Percentiles rank a stretch among this genome's conserved stretches.
These are phyloP conservation scores for Peromyscus leucopus DNA, from an alignment of 2,113 vertebrate genomes.

Conservation along the genomic window DNA sequence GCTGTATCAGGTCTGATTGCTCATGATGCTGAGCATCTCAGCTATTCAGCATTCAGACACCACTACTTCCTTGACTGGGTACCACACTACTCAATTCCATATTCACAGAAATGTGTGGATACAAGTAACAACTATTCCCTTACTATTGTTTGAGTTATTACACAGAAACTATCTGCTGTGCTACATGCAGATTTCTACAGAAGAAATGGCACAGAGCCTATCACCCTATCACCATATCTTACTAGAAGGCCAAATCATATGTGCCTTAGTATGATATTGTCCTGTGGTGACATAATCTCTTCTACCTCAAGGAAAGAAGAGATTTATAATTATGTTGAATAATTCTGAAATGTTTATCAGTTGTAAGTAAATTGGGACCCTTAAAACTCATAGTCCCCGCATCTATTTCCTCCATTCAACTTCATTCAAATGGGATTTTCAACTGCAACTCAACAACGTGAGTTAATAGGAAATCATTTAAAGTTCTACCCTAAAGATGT, in stretches of 20 bases:
- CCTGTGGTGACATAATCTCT: neutral
- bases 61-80: neutral
- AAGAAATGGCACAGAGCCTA: neutral
- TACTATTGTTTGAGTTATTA: neutral
- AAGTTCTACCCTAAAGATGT: neutral
- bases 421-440: neutral
- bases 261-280: neutral
- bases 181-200: neutral
- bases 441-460: neutral
- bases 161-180: neutral
- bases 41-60: neutral
- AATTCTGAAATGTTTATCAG: slow-evolving; percentile 27
- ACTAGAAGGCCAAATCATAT: neutral
- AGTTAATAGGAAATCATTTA: slow-evolving; percentile 18
- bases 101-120: neutral
- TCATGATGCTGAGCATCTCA: neutral
- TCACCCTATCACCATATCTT: neutral
- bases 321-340: neutral
- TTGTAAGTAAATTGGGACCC: neutral
- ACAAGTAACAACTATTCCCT: neutral
- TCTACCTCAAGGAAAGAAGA: slow-evolving; percentile 4
- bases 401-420: neutral
- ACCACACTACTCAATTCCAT: neutral
- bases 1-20: neutral
- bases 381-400: neutral